Percentiles rank a stretch among this genome's conserved stretches.
These are phyloP conservation scores for Dryoscopus gambensis DNA, from an alignment of 2,113 vertebrate species.

Conservation along the genomic window DNA sequence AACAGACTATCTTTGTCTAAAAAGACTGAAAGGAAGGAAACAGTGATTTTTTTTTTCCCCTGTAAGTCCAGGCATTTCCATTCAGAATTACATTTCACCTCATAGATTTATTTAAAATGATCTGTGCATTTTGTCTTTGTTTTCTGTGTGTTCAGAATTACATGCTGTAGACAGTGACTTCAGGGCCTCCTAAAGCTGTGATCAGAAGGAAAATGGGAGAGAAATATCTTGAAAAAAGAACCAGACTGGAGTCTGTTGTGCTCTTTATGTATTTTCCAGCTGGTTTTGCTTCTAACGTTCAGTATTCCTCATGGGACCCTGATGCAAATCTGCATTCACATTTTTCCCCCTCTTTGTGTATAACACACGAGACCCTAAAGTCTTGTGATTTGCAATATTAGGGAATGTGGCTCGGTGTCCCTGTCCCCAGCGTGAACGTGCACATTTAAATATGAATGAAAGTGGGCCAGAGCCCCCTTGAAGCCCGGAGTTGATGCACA, in stretches of 20 bases:
- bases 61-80: neutral
- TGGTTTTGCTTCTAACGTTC: constrained; percentile 42
- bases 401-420: neutral
- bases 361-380: neutral
- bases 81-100: neutral
- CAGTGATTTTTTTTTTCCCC: neutral
- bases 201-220: constrained; percentile 3
- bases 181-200: neutral
- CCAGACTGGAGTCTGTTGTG: neutral
- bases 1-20: neutral
- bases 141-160: neutral
- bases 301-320: constrained; percentile 3
- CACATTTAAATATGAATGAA: constrained; percentile 51
- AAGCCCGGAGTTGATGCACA: constrained; percentile 24
- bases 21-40: neutral
- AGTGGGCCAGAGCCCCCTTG: constrained; percentile 23
- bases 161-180: neutral
- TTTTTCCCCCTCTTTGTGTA: neutral
- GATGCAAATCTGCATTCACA: neutral
- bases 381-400: neutral
- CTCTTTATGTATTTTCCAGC: constrained; percentile 37
- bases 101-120: neutral
- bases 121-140: neutral
- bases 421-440: neutral
- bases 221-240: neutral